A percentile compares a stretch with the other conserved stretches of the same genome.
These are phyloP conservation scores for Melanogrammus aeglefinus DNA, from an alignment of 2,797 vertebrate species.

Conservation along the genomic window DNA sequence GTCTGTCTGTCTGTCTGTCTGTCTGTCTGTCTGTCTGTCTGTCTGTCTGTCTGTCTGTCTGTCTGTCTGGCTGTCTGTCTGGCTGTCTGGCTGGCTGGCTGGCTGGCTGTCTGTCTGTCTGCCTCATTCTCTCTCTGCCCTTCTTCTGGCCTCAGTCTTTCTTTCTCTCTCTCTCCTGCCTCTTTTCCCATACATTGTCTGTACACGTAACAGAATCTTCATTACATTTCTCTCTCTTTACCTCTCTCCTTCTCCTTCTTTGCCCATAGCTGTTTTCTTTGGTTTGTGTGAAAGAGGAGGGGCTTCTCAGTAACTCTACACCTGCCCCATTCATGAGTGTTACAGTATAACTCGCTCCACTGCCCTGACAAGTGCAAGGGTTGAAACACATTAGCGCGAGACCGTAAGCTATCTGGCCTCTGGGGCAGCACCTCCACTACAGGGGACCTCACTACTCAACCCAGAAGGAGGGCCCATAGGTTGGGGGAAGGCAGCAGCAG, in stretches of 20 bases:
- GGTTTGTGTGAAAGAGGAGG: slow-evolving; percentile 75
- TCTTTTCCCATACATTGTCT: neutral
- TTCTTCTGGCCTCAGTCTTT: neutral
- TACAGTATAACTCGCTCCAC: slow-evolving; percentile 77
- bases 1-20: neutral
- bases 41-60: neutral
- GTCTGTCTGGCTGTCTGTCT: neutral
- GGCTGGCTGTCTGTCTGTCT: neutral
- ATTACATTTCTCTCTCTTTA: slow-evolving; percentile 15
- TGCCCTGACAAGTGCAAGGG: slow-evolving; percentile 77
- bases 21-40: neutral
- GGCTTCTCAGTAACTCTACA: slow-evolving; percentile 83
- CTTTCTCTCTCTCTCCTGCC: neutral
- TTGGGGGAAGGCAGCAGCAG: slow-evolving; percentile 22
- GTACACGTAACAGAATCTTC: neutral
- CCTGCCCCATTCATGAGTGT: slow-evolving; percentile 81
- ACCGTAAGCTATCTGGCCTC: slow-evolving; percentile 33
- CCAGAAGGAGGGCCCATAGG: neutral
- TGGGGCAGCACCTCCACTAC: slow-evolving; percentile 44
- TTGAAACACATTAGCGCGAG: slow-evolving; percentile 67
- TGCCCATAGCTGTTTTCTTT: slow-evolving; percentile 48
- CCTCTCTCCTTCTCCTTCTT: slow-evolving; percentile 36
- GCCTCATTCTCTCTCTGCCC: neutral
- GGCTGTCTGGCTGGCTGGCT: neutral
- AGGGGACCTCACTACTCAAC: slow-evolving; percentile 24